These are phyloP conservation scores for Drosophila kurseongensis DNA, from an alignment of 1,140 invertebrate species.

Conservation along the genomic window DNA sequence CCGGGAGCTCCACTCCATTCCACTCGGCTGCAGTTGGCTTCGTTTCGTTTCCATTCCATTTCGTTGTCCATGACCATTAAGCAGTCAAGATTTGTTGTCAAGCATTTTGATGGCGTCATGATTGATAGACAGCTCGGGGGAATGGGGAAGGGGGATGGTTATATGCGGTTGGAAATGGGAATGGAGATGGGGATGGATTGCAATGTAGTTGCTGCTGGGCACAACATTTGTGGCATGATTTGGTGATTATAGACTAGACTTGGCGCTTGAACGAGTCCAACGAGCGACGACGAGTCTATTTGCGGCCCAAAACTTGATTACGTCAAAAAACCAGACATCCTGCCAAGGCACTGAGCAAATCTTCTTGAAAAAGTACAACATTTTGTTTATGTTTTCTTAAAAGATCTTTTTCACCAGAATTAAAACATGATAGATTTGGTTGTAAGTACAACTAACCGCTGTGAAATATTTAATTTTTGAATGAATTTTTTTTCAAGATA, in stretches of 20 bases:
- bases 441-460: too few relatives aligned
- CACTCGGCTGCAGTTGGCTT: constrained; percentile 26
- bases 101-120: constrained; percentile 69
- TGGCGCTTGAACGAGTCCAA: constrained; percentile 65
- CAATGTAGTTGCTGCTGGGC: constrained; percentile 11
- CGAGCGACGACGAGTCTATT: constrained; percentile 67
- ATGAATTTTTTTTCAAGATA: too few relatives aligned
- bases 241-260: constrained; percentile 81
- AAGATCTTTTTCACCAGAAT: too few relatives aligned
- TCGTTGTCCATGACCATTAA: constrained; percentile 60
- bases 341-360: background rate
- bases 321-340: constrained; percentile 31
- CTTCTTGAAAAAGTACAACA: background rate
- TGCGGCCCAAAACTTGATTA: constrained; percentile 78
- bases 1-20: constrained; percentile 20
- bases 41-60: background rate
- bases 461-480: too few relatives aligned
- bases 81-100: constrained; percentile 73
- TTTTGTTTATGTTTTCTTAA: too few relatives aligned
- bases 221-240: constrained; percentile 67
- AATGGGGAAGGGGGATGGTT: background rate
- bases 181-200: background rate
- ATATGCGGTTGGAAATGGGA: too few relatives aligned
- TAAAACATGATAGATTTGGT: too few relatives aligned
- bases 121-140: constrained; percentile 49